Percentiles rank a stretch among this genome's conserved stretches.
Conservation (phyloP, 2,797 vertebrate species). For the Mus minutoides region DNA sequence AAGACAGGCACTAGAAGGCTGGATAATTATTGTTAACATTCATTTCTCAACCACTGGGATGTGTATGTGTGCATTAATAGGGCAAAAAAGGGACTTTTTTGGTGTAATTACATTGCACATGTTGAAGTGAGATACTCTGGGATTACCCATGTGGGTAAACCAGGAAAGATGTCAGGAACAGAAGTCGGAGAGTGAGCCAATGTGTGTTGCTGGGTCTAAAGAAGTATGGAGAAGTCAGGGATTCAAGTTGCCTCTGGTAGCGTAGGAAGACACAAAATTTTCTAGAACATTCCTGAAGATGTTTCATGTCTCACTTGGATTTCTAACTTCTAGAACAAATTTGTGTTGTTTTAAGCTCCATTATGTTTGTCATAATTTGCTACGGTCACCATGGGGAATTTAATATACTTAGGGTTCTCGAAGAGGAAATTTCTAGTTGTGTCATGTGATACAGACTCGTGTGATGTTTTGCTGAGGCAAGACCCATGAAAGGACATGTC, state of each 20-base stretch:
- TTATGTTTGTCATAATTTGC: background rate
- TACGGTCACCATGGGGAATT: background rate
- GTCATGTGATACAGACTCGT: background rate
- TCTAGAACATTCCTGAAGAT: background rate
- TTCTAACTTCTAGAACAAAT: background rate
- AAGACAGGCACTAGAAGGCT: background rate
- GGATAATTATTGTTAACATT: background rate
- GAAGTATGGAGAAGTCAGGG: background rate
- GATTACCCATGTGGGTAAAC: background rate
- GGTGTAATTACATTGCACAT: background rate
- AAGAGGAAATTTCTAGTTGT: background rate
- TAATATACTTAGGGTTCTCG: background rate
- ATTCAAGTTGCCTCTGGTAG: background rate
- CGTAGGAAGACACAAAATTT: background rate
- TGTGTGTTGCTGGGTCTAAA: background rate
- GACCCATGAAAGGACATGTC: background rate
- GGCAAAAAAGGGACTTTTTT: conserved; percentile 10
- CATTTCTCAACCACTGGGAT: background rate
- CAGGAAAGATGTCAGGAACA: background rate
- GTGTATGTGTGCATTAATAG: background rate
- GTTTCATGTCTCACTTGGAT: background rate
- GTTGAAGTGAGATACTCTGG: conserved; percentile 19
- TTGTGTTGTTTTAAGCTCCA: background rate
- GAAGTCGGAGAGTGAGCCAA: background rate
- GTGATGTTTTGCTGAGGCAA: background rate